Evolutionary conservation across 2,797 vertebrate genomes (phyloP), one percentile per base, ranked within the genome.

Genomic region (Pitangus sulphuratus): DNA sequence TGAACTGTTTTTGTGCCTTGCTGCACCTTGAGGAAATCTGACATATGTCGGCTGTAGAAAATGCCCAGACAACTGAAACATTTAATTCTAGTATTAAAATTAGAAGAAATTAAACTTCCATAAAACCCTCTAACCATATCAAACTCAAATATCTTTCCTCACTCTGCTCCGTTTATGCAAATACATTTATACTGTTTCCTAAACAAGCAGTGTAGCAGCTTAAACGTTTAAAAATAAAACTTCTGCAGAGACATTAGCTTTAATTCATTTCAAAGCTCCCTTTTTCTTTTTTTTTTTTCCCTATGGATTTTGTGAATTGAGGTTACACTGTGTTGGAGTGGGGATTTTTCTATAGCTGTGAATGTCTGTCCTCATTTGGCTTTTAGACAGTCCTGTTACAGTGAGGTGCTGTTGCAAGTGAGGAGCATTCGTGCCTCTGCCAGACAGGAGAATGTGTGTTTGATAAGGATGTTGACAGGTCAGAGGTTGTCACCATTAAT

Each of bases 41-140:
- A 89, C 35, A 62, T 69, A 92, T 31, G 69, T 48, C 54, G 56
- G 39, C 44, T 89, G 57, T 79, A 78, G 57, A 86, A 89, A 94
- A 85, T 2, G 5, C 71, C 72, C 79, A 84, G 70, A 89, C 48
- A 93, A 71, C 11, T 28, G 50, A 94, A 92, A 77, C 25, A 54
- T 47, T 66, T 91, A 85, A 84, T 87, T 87, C 18, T 33, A 65
- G n/a, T 48, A 44, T 72, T 84, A 86, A 93, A 94, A 94, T 78
- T 69, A 87, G 64, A 91, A 44, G 53, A 93, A 96, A 95, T 78
- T 92, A 84, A 92, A 87, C 76, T 85, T 89, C 79, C 76, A 65
- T 93, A 90, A 88, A 92, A 39, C 20, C 20, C 37, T 39, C 30
- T 83, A 58, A 89, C 65, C 0, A 0, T 92, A 89, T 91, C 54